Evolutionary conservation across 2,888 invertebrate genomes (phyloP).

Genomic region (Apoda limacodes): DNA sequence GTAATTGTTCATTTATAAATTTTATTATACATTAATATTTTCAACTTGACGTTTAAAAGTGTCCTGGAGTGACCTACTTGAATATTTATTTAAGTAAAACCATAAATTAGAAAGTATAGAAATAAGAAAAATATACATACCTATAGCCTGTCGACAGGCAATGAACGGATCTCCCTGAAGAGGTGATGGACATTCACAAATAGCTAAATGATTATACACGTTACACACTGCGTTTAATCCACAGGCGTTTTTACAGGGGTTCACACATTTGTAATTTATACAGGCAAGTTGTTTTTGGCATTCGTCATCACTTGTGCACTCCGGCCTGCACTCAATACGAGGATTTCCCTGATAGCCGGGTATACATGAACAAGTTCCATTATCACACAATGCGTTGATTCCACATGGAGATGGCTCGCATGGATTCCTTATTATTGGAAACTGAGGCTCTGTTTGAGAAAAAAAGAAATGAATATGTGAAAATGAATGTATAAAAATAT

Average conservation of each 20-base stretch:
- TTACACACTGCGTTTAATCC: slow-evolving; percentile 78
- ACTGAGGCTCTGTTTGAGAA: slow-evolving; percentile 35
- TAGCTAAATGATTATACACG: slow-evolving; percentile 82
- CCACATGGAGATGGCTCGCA: slow-evolving; percentile 81
- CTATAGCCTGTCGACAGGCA: slow-evolving; percentile 70
- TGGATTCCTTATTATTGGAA: slow-evolving; percentile 53
- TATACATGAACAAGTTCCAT: slow-evolving; percentile 73
- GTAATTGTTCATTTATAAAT: no score
- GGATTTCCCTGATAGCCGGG: slow-evolving; percentile 76
- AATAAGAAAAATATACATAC: slow-evolving; percentile 31
- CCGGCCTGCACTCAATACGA: slow-evolving; percentile 77
- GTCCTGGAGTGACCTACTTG: no score
- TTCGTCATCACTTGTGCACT: slow-evolving; percentile 81
- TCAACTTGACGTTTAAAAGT: no score
- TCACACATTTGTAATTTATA: slow-evolving; percentile 77
- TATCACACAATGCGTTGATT: slow-evolving; percentile 69
- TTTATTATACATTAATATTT: no score
- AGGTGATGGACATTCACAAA: slow-evolving; percentile 79
- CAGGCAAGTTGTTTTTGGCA: slow-evolving; percentile 79
- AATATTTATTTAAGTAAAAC: background rate
- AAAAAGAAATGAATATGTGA: slow-evolving; percentile 5
- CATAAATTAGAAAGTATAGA: no score
- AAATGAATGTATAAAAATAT: no score
- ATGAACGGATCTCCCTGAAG: slow-evolving; percentile 84
- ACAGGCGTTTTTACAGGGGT: slow-evolving; percentile 81